Evolutionary conservation across 2,797 vertebrate species (phyloP), one percentile per base, ranked within the genome.

Genomic region (Enteromius radiatus): DNA sequence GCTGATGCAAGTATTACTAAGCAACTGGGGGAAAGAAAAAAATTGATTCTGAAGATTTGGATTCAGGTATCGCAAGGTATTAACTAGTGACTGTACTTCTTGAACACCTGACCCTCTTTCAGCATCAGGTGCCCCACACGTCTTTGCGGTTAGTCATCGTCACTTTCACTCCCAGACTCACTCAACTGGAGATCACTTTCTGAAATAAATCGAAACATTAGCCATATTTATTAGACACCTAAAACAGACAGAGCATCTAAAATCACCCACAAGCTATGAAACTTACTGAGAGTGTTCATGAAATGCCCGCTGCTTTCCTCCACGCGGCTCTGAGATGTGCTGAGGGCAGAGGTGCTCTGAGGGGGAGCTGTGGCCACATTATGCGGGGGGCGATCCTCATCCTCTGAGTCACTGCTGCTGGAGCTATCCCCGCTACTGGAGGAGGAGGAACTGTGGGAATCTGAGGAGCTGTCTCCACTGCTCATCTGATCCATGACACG

Each of bases 171-270:
- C 89, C 95, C 97, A 64, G 98, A 98, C 85, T 99, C 98, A 87
- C 98, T 99, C 88, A 99, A 93, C 93, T 98, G 97, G 81, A 99
- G 95, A 91, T 99, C 98, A 70, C 92, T 98, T 92, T 98, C 97
- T 99, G 94, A 85, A 95, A 68, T 63, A 47, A 14, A 86, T 6
- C 54, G 36, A 64, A 63, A 63, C n/a, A 52, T 63, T 1, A n/a
- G 43, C 14, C 41, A 43, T 11, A 43, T 43, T 63, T 61, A 31
- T 84, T 56, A 83, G 45, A 74, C 21, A 33, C 7, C 54, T 4
- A 36, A 77, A 38, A 36, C 5, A 68, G 8, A 19, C 19, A 38
- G 41, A 33, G 5, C 31, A 54, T 15, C 4, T 10, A 15, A 41
- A 43, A 31, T 41, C 45, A 26, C 1, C 14, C 4, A 61, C 6